A percentile compares a stretch with the other conserved stretches of the same genome.
phyloP scores from a whole-genome alignment of 2,888 invertebrate species.

The Sarcophaga caerulescens region DNA sequence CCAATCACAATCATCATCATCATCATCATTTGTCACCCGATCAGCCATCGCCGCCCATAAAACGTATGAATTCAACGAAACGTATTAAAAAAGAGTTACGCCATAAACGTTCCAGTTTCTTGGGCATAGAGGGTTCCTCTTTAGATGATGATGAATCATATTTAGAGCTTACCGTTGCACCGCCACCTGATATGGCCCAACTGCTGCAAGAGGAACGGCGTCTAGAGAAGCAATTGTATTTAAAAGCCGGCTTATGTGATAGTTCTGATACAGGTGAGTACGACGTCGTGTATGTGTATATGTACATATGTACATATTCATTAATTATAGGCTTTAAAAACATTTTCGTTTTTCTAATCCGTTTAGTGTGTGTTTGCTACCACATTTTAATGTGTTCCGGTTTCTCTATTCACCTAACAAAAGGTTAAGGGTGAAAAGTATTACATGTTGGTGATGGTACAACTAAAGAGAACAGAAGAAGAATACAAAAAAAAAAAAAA shows the following conservation, averaged over 20 bases:
- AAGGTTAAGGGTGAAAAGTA: neutral
- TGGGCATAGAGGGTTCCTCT: constrained; percentile 89
- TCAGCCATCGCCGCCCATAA: constrained; percentile 82
- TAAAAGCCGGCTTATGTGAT: constrained; percentile 87
- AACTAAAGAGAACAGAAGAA: no score
- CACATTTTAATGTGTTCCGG: neutral
- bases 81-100: constrained; percentile 92
- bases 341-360: constrained; percentile 70
- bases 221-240: constrained; percentile 88
- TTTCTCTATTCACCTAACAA: neutral
- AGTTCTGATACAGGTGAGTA: constrained; percentile 84
- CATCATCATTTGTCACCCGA: constrained; percentile 64
- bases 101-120: constrained; percentile 91
- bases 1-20: constrained; percentile 69
- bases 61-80: constrained; percentile 90
- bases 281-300: neutral
- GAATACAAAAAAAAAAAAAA: no score
- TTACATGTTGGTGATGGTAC: no score
- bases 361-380: constrained; percentile 70
- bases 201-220: constrained; percentile 91
- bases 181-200: constrained; percentile 90
- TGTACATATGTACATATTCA: neutral
- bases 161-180: constrained; percentile 86
- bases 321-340: neutral
- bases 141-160: constrained; percentile 85